Percentiles rank a stretch among this genome's conserved stretches.
These are phyloP conservation scores for Poecilobothrus nobilitatus DNA, from an alignment of 2,888 invertebrate species.

Conservation along the genomic window DNA sequence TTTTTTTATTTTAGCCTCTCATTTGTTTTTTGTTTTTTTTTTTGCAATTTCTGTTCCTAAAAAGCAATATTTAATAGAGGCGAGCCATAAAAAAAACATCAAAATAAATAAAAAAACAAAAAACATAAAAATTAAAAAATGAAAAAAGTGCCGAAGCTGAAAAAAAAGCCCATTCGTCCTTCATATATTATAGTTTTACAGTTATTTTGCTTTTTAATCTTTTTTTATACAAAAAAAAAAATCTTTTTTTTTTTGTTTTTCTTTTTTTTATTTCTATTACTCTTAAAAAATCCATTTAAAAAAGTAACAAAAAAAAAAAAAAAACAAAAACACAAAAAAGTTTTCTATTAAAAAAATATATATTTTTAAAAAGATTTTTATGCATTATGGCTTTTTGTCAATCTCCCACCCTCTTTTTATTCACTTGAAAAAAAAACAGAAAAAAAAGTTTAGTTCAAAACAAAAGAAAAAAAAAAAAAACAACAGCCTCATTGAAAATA, in stretches of 20 bases:
- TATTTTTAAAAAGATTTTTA: not conserved
- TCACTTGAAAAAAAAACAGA: too few species aligned
- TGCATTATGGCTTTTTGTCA: conserved; percentile 4
- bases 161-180: conserved; percentile 1
- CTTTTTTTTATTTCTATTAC: not conserved
- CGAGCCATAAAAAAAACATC: not conserved
- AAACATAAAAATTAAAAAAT: not conserved
- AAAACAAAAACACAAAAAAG: not conserved
- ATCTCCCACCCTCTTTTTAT: not conserved
- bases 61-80: conserved; percentile 1
- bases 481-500: too few species aligned
- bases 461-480: too few species aligned
- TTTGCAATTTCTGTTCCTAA: not conserved
- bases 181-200: not conserved
- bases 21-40: not conserved
- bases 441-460: too few species aligned
- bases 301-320: not conserved
- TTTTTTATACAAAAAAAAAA: too few species aligned
- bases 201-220: not conserved
- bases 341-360: not conserved
- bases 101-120: not conserved
- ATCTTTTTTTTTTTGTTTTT: not conserved
- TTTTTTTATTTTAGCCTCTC: too few species aligned
- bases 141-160: not conserved
- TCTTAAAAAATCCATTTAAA: not conserved